Percentiles rank a stretch among this genome's conserved stretches.
Evolutionary conservation across 2,888 invertebrate species (phyloP).

Genomic region (Gibbula magus): DNA sequence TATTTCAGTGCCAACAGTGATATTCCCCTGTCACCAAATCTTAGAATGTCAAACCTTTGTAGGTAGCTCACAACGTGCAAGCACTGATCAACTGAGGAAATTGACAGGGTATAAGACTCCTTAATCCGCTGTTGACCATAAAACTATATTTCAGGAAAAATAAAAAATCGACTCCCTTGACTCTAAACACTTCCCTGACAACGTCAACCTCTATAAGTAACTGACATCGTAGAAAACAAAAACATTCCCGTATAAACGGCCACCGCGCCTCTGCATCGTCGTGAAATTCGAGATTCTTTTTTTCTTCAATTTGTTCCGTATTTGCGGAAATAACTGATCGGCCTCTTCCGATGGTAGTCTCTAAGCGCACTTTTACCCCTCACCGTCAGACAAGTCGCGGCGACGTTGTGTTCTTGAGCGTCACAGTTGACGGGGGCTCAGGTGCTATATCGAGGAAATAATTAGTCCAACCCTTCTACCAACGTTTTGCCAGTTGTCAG

Average conservation of each 20-base stretch:
- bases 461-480: background rate
- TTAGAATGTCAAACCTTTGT: too few species aligned
- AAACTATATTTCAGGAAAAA: too few species aligned
- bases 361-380: conserved; percentile 18
- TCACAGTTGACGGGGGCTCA: background rate
- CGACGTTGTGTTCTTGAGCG: background rate
- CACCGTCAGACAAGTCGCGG: background rate
- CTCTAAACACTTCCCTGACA: background rate
- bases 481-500: conserved; percentile 3
- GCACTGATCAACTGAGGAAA: too few species aligned
- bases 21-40: too few species aligned
- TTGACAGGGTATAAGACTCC: too few species aligned
- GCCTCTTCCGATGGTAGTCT: background rate
- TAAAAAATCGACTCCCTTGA: too few species aligned
- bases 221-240: background rate
- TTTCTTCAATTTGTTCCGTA: conserved; percentile 21
- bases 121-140: too few species aligned
- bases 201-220: background rate
- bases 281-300: conserved; percentile 9
- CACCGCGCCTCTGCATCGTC: background rate
- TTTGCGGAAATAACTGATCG: conserved; percentile 21
- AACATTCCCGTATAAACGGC: background rate
- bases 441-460: background rate
- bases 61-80: too few species aligned
- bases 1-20: too few species aligned